A percentile compares a stretch with the other conserved stretches of the same genome.
Conservation (phyloP, 2,797 vertebrate genomes). For the Sternarchorhynchus goeldii region DNA sequence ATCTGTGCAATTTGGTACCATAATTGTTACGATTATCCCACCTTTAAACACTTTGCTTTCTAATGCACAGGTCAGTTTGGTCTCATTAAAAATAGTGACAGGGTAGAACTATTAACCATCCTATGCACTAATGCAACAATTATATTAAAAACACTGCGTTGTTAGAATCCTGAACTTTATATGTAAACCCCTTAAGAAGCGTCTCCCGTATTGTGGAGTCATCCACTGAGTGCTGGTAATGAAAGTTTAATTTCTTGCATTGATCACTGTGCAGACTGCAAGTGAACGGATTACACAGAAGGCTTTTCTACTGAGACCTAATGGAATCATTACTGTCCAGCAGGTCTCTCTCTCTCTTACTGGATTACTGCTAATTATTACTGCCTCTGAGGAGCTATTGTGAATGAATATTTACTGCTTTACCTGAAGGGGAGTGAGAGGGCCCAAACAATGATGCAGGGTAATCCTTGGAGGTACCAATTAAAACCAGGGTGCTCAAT, state of each 20-base stretch:
- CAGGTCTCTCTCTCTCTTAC: neutral
- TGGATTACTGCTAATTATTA: conserved; percentile 39
- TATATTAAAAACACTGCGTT: conserved; percentile 35
- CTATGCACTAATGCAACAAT: conserved; percentile 29
- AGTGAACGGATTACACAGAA: conserved; percentile 39
- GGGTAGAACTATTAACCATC: conserved; percentile 8
- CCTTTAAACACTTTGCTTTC: neutral
- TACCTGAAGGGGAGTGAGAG: neutral
- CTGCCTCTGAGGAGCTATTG: conserved; percentile 20
- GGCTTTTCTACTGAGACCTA: conserved; percentile 32
- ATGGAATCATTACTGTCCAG: conserved; percentile 46
- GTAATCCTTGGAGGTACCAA: conserved; percentile 26
- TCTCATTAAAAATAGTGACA: neutral
- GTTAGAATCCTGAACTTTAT: neutral
- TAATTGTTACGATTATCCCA: conserved; percentile 8
- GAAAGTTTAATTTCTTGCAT: conserved; percentile 51
- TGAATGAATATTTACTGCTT: conserved; percentile 36
- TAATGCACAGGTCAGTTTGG: no score
- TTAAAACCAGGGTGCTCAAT: conserved; percentile 42
- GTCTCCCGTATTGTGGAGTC: conserved; percentile 15
- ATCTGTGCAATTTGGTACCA: neutral
- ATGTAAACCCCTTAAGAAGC: conserved; percentile 23
- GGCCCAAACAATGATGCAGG: neutral
- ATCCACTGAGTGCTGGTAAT: conserved; percentile 41
- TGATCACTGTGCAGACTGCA: conserved; percentile 44